These are phyloP conservation scores for Bovichtus diacanthus DNA, from an alignment of 2,797 vertebrate species.

Conservation along the genomic window DNA sequence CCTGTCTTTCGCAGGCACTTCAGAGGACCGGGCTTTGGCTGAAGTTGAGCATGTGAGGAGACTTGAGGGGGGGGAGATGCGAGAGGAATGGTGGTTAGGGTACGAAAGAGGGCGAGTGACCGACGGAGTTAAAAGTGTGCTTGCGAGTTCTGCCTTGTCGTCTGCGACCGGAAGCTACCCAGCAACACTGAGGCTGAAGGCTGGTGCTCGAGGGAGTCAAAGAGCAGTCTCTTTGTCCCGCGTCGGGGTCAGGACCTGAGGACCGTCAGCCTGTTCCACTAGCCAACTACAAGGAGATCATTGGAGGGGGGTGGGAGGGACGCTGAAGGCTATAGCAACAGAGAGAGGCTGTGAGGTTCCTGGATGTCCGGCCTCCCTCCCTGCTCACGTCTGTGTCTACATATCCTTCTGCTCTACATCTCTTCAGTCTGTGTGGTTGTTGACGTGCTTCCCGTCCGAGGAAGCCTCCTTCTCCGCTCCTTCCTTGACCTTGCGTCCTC, in stretches of 20 bases:
- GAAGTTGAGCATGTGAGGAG: slow-evolving; percentile 60
- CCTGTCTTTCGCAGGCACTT: slow-evolving; percentile 83
- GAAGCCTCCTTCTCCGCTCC: slow-evolving; percentile 22
- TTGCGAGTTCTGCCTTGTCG: slow-evolving; percentile 59
- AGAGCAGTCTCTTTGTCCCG: slow-evolving; percentile 47
- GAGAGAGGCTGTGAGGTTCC: slow-evolving; percentile 33
- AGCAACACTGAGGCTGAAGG: slow-evolving; percentile 50
- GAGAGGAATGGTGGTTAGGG: slow-evolving; percentile 2
- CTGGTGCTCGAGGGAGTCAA: slow-evolving; percentile 63
- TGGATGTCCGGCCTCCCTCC: slow-evolving; percentile 40
- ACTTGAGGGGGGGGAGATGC: slow-evolving; percentile 20
- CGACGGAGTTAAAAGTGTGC: slow-evolving; percentile 62
- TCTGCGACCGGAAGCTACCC: slow-evolving; percentile 41
- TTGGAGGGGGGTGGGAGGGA: slow-evolving; percentile 4
- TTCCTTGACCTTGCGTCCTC: slow-evolving; percentile 55
- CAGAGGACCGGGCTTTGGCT: slow-evolving; percentile 80
- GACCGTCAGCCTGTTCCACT: slow-evolving; percentile 44
- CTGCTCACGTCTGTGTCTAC: slow-evolving; percentile 25
- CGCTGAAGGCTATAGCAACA: slow-evolving; percentile 29
- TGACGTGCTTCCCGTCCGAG: slow-evolving; percentile 64
- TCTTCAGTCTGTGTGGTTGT: slow-evolving; percentile 85
- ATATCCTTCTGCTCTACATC: slow-evolving; percentile 1
- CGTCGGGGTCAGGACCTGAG: slow-evolving; percentile 48
- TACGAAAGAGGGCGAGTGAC: slow-evolving; percentile 24
- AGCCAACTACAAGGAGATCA: slow-evolving; percentile 31